phyloP scores from a whole-genome alignment of 2,113 vertebrate genomes.

The Eclectus roratus region DNA sequence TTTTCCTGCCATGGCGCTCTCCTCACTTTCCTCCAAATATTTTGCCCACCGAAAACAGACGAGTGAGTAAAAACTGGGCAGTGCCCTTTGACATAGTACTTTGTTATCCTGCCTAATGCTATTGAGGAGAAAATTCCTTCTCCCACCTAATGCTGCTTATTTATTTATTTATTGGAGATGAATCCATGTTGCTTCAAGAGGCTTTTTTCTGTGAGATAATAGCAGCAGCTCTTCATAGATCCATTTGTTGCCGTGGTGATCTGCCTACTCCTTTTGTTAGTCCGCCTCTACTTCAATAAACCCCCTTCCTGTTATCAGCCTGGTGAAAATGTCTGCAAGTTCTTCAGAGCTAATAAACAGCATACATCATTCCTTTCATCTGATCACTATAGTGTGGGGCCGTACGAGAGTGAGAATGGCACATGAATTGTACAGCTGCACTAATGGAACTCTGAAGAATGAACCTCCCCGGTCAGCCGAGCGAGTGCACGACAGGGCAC shows the following conservation, averaged over 20 bases:
- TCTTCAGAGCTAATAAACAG: slow-evolving; percentile 86
- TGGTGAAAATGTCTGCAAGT: slow-evolving; percentile 82
- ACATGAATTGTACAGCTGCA: slow-evolving; percentile 72
- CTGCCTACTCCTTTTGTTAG: slow-evolving; percentile 84
- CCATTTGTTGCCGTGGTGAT: slow-evolving; percentile 99
- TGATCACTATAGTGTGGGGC: slow-evolving; percentile 75
- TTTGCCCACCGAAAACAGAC: slow-evolving; percentile 15
- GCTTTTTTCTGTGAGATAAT: slow-evolving; percentile 93
- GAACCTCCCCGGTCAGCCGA: slow-evolving; percentile 43
- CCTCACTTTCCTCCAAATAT: not conserved
- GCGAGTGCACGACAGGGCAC: slow-evolving; percentile 40
- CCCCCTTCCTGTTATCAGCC: slow-evolving; percentile 87
- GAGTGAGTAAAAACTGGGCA: slow-evolving; percentile 52
- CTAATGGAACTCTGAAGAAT: slow-evolving; percentile 77
- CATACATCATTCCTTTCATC: slow-evolving; percentile 83
- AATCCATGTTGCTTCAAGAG: slow-evolving; percentile 88
- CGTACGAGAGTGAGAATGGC: slow-evolving; percentile 59
- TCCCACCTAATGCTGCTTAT: slow-evolving; percentile 67
- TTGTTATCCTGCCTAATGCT: slow-evolving; percentile 34
- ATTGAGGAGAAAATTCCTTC: slow-evolving; percentile 70
- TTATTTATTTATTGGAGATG: slow-evolving; percentile 85
- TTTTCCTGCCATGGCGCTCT: not conserved
- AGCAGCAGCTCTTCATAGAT: slow-evolving; percentile 89
- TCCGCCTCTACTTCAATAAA: slow-evolving; percentile 86
- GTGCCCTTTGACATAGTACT: slow-evolving; percentile 57